Conservation (phyloP, 2,113 vertebrate genomes). For the Mungos mungo region DNA sequence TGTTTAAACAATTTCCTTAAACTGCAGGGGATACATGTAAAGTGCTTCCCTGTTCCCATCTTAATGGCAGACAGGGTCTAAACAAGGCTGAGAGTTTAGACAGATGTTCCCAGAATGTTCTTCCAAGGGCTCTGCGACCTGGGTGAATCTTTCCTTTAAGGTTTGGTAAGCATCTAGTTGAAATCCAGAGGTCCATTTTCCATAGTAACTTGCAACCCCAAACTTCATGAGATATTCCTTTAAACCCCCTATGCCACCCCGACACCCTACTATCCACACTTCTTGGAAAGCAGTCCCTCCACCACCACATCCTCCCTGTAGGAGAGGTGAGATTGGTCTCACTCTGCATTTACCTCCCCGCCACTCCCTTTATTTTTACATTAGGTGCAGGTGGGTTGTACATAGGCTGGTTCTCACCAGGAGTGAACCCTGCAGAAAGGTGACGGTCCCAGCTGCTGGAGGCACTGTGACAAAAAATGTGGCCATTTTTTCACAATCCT, state of each 20-base stretch:
- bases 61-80: background rate
- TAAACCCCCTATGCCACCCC: background rate
- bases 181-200: background rate
- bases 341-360: background rate
- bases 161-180: background rate
- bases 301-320: background rate
- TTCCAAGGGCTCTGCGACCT: background rate
- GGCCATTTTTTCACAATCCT: background rate
- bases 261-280: accelerated
- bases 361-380: background rate
- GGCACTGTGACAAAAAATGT: background rate
- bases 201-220: too few relatives aligned
- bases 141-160: accelerated
- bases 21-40: background rate
- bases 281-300: background rate
- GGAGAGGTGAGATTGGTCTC: background rate
- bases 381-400: background rate
- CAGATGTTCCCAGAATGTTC: background rate
- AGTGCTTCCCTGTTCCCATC: background rate
- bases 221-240: background rate
- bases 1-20: background rate
- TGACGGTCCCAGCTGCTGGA: background rate
- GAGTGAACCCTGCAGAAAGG: background rate
- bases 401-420: background rate
- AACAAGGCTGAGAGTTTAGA: background rate